phyloP scores from a whole-genome alignment of 2,113 vertebrate species.

The Ophthalmolycus amberensis region DNA sequence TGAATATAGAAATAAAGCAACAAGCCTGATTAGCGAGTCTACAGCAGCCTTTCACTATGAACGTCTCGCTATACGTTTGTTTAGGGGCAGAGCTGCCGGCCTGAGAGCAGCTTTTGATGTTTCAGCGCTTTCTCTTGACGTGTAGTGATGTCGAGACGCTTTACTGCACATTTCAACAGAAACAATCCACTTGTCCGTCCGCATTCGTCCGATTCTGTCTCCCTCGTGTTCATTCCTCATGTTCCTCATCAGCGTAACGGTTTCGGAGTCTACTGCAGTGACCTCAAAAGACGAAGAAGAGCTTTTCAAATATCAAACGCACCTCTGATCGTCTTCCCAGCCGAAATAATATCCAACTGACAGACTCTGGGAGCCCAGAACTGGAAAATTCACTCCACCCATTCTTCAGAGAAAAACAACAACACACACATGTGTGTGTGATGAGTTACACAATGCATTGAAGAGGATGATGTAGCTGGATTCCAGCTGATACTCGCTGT shows the following conservation, averaged over 20 bases:
- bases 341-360: slow-evolving; percentile 35
- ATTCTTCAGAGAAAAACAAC: slow-evolving; percentile 2
- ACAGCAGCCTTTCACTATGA: no score
- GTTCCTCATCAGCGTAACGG: not conserved
- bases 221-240: not conserved
- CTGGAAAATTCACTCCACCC: not conserved
- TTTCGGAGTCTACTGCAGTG: not conserved
- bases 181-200: not conserved
- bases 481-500: no score
- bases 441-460: no score
- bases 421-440: not conserved
- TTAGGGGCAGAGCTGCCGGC: not conserved
- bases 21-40: no score
- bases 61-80: not conserved
- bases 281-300: not conserved
- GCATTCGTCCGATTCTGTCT: not conserved
- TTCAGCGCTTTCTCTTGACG: slow-evolving; percentile 31
- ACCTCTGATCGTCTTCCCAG: slow-evolving; percentile 41
- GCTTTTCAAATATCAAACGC: slow-evolving; percentile 41
- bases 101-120: slow-evolving; percentile 23
- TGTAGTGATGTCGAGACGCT: not conserved
- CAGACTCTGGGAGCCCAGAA: slow-evolving; percentile 4
- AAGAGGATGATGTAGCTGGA: no score
- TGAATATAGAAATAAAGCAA: no score
- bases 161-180: slow-evolving; percentile 4